Evolutionary conservation across 2,797 vertebrate species (phyloP), one percentile per base, ranked within the genome.

Genomic region (Gymnothorax javanicus): DNA sequence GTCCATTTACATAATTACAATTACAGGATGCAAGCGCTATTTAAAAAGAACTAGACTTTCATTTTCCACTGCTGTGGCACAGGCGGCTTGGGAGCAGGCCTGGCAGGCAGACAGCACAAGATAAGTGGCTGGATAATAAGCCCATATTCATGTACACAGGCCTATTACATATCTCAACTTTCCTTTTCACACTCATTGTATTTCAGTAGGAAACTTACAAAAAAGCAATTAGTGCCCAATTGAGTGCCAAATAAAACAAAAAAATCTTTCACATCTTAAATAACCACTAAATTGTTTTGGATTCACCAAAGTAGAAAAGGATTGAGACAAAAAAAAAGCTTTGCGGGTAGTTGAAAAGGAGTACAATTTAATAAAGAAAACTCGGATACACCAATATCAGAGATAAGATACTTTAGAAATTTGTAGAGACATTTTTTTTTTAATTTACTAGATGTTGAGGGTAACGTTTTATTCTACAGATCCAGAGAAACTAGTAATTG

Each of bases 1-100:
- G n/a, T 20, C 4, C 17, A 81, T 81, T 81, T 81, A 56, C 77
- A 81, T 81, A 25, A 81, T 56, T 77, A n/a, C 77, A 81, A 81
- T 81, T 81, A 81, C 52, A n/a, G 77, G 52, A 81, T 17, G 3
- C 52, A 54, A 56, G 50, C 20, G 52, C 50, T 23, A n/a, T 81
- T 23, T 81, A 33, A 17, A 77, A n/a, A 56, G 50, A 81, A 52
- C 54, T 7, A 9, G 52, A 11, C 52, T n/a, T 81, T 81, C 73
- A 77, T 77, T 52, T 77, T 3, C 50, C 77, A 50, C 52, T 81
- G 7, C 50, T 12, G 77, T 0, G 52, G 73, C 73, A 52, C 12
- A 4, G 3, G 77, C 17, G 1, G 20, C 77, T 81, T 17, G 20
- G 9, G 50, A 81, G n/a, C 5, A 43, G 15, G 73, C 33, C 73